Conservation (phyloP, 2,888 invertebrate genomes). For the Poecilobothrus nobilitatus region DNA sequence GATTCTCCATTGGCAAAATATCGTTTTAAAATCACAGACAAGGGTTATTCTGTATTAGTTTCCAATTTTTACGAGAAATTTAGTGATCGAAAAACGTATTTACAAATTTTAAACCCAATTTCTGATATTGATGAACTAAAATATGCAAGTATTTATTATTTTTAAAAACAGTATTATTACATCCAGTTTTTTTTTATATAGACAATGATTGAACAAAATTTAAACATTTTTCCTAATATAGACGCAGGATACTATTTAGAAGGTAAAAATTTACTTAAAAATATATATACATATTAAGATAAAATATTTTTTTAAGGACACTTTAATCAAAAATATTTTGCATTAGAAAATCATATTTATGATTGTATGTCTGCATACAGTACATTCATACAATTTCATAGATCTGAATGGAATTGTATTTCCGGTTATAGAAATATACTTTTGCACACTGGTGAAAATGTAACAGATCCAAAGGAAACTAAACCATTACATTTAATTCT, state of each 20-base stretch:
- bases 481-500: conserved; percentile 25
- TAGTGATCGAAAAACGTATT: conserved; percentile 24
- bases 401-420: conserved; percentile 37
- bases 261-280: conserved; percentile 20
- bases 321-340: conserved; percentile 34
- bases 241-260: conserved; percentile 37
- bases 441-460: conserved; percentile 28
- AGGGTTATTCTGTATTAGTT: conserved; percentile 31
- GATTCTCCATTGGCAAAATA: conserved; percentile 32
- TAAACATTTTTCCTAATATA: conserved; percentile 37
- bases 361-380: conserved; percentile 33
- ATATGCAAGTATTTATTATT: conserved; percentile 23
- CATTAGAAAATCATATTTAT: conserved; percentile 35
- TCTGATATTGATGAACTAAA: conserved; percentile 30
- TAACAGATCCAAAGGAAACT: conserved; percentile 26
- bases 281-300: background rate
- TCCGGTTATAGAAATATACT: conserved; percentile 33
- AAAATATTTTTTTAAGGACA: conserved; percentile 23
- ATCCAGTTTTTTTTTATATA: conserved; percentile 16
- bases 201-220: conserved; percentile 29
- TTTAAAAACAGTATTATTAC: background rate
- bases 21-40: conserved; percentile 28
- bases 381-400: conserved; percentile 31
- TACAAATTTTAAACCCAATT: conserved; percentile 30
- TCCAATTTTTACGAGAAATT: conserved; percentile 25